phyloP scores from a whole-genome alignment of 2,888 invertebrate species.

The Strigamia maritima region DNA sequence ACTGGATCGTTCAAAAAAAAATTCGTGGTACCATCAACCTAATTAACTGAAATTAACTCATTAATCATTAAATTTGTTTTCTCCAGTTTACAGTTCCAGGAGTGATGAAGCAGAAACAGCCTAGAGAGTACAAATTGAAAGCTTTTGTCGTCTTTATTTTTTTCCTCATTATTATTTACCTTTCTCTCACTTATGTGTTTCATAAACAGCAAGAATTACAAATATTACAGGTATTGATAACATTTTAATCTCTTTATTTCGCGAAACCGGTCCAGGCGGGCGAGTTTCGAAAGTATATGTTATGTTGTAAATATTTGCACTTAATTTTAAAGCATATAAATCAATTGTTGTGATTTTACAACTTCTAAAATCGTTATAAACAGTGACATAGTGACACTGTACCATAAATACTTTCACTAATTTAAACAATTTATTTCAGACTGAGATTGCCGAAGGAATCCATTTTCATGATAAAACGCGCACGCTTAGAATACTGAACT shows the following conservation, averaged over 20 bases:
- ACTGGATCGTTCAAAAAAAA: constrained; percentile 40
- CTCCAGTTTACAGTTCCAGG: constrained; percentile 70
- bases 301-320: no score
- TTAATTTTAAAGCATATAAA: no score
- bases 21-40: constrained; percentile 40
- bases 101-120: constrained; percentile 62
- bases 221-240: constrained; percentile 51
- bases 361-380: no score
- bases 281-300: background rate
- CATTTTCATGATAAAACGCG: constrained; percentile 75
- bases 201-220: constrained; percentile 73
- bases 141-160: constrained; percentile 78
- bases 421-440: constrained; percentile 52
- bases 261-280: background rate
- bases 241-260: background rate
- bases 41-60: background rate
- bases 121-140: constrained; percentile 73
- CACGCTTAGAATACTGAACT: constrained; percentile 68
- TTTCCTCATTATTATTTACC: constrained; percentile 73
- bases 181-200: constrained; percentile 77
- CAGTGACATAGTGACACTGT: background rate
- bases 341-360: no score
- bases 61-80: background rate
- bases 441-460: constrained; percentile 77
- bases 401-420: no score